Evolutionary conservation across 2,888 invertebrate genomes (phyloP).

Genomic region (Drosophila leonis): DNA sequence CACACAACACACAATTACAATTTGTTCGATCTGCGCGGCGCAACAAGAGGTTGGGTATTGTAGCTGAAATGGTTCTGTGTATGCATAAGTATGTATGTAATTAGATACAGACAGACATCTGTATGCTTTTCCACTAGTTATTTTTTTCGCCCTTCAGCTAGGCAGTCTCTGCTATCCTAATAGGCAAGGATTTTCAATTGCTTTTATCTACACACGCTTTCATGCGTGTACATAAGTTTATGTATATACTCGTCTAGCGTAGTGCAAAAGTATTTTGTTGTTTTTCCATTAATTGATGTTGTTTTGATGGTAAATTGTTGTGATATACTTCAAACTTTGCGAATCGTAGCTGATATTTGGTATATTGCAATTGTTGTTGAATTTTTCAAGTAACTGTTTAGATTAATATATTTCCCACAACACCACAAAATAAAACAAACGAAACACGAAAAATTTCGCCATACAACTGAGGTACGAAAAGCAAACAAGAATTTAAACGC

Average conservation of each 20-base stretch:
- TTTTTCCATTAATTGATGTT: background rate
- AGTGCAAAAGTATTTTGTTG: constrained; percentile 17
- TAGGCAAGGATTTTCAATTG: constrained; percentile 7
- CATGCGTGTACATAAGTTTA: constrained; percentile 1
- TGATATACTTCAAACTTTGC: constrained; percentile 13
- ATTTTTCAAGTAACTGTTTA: constrained; percentile 26
- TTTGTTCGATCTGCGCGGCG: constrained; percentile 52
- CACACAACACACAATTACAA: constrained; percentile 44
- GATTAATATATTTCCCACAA: constrained; percentile 48
- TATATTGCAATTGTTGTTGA: constrained; percentile 19
- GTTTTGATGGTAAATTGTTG: constrained; percentile 1
- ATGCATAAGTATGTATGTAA: constrained; percentile 32
- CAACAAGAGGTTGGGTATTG: constrained; percentile 58
- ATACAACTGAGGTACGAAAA: constrained; percentile 79
- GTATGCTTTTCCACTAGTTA: constrained; percentile 11
- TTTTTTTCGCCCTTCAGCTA: constrained; percentile 21
- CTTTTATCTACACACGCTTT: constrained; percentile 9
- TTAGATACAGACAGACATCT: constrained; percentile 8
- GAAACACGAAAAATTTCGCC: constrained; percentile 80
- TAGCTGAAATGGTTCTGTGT: constrained; percentile 32
- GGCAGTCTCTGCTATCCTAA: background rate
- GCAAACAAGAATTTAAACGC: constrained; percentile 80
- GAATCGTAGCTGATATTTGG: constrained; percentile 14
- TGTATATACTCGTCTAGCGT: constrained; percentile 21
- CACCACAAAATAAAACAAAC: constrained; percentile 70